Evolutionary conservation across 2,797 vertebrate genomes (phyloP), one percentile per base, ranked within the genome.

Genomic region (Onychomys torridus): DNA sequence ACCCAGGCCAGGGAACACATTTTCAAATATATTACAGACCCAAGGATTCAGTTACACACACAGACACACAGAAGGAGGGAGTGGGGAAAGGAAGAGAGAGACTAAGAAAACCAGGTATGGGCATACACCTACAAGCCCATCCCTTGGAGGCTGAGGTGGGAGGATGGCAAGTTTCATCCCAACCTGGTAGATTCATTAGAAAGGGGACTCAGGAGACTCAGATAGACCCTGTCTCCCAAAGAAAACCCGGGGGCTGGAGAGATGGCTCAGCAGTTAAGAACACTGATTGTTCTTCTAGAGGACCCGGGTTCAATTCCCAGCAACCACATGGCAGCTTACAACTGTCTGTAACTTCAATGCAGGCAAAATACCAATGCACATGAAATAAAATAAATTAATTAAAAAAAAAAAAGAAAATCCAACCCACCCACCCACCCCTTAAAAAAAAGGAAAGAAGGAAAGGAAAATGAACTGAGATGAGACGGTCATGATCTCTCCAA

Each of bases 401-500:
- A n/a, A n/a, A n/a, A n/a, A n/a, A n/a, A n/a, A n/a, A 69, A 86
- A 52, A 65, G 29, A 86, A 85, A 85, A 85, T 16, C 61, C 61
- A 65, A 46, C 82, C 27, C 27, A 32, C 29, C 16, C 59, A 84
- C 16, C 16, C 40, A 5, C 40, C 71, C 37, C 19, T 4, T 32
- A 40, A 73, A 73, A 73, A 73, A 73, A 75, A 25, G 12, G 6
- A 34, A 55, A 79, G 32, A 55, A 79, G 32, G 14, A 77, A 32
- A 77, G 49, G 13, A 49, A 77, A 63, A 63, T 77, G 29, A 79
- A 55, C 49, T 55, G 32, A 79, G 77, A 11, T 29, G 19, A 79
- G 34, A 79, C 23, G 10, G 77, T 57, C 77, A 55, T 23, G 32
- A 2, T n/a, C 87, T 96, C 69, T 94, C 61, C 91, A 90, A 95